Base-by-base conservation (phyloP, 1,140 invertebrate genomes). In the Diorhabda carinulata region DNA sequence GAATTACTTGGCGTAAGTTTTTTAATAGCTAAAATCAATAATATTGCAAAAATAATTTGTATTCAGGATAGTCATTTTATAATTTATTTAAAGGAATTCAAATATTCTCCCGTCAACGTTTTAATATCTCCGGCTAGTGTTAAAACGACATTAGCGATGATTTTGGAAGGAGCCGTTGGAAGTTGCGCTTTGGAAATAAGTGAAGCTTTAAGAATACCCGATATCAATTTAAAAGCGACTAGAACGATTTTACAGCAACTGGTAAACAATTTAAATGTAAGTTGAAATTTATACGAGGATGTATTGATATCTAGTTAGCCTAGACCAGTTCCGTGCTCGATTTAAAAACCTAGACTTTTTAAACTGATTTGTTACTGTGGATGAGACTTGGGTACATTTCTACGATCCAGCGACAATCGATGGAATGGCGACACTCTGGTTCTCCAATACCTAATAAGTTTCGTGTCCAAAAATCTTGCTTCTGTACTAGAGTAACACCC, bases 41-140 rank as follows among this genome's bases (percentile, higher is more conserved):
- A 25, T 25, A 25, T 25, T 25, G 25, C 25, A 25, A 25, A 25
- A 25, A 25, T 25, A 25, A 25, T 25, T 25, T 1, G 25, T 25
- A 25, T 25, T 25, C 25, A 25, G 25, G 25, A 25, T 25, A 25
- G 25, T 25, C 1, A 25, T 1, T 25, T 25, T 1, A 25, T 25
- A 25, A 25, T 25, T 25, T 25, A 25, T 25, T 25, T 25, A 25
- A 25, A 25, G 25, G 25, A 25, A 25, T 25, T 25, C 25, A 25
- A 25, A 25, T 25, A 79, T 61, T 61, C 68, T 25, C 66, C 80
- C 6, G 85, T 84, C 10, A 92, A 92, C 78, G 78, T 90, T 10
- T 83, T 91, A 72, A 75, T 90, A 4, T 90, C 90, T 6, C 89
- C 91, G 4, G 83, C 86, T 41, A 91, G 89, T 78, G 84, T 91